phyloP scores from a whole-genome alignment of 2,888 invertebrate genomes.

The Phyto melanocephala region DNA sequence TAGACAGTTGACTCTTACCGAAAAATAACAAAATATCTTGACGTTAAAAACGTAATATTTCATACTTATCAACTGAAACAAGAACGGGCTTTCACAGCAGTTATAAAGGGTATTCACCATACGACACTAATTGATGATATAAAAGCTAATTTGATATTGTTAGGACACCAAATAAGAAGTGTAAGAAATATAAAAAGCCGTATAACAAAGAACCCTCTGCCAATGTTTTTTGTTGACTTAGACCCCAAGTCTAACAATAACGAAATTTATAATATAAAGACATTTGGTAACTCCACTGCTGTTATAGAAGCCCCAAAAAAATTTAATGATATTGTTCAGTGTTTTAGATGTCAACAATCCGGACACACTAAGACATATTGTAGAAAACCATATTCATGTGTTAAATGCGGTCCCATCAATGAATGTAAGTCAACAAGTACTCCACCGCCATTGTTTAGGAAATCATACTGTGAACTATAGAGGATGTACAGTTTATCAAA shows the following conservation, averaged over 20 bases:
- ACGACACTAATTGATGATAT: conserved; percentile 17
- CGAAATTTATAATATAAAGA: conserved; percentile 23
- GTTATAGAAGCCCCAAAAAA: conserved; percentile 21
- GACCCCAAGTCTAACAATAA: conserved; percentile 16
- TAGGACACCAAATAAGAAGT: conserved; percentile 10
- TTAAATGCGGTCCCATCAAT: conserved; percentile 30
- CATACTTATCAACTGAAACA: conserved; percentile 27
- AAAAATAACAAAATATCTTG: conserved; percentile 7
- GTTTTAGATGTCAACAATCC: conserved; percentile 41
- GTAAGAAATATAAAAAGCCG: conserved; percentile 2
- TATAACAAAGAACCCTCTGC: neutral
- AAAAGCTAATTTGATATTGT: neutral
- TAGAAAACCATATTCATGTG: conserved; percentile 24
- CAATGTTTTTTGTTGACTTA: neutral
- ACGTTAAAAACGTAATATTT: neutral
- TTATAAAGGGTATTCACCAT: conserved; percentile 17
- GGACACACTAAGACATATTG: conserved; percentile 36
- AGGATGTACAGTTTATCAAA: conserved; percentile 33
- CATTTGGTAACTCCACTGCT: conserved; percentile 1
- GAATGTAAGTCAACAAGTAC: conserved; percentile 31
- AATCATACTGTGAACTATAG: conserved; percentile 15
- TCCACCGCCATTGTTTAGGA: conserved; percentile 4
- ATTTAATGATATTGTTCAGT: conserved; percentile 32
- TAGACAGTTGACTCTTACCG: conserved; percentile 13
- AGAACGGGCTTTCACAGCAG: conserved; percentile 22